These are phyloP conservation scores for Ciconia boyciana DNA, from an alignment of 2,113 vertebrate genomes.

Conservation along the genomic window DNA sequence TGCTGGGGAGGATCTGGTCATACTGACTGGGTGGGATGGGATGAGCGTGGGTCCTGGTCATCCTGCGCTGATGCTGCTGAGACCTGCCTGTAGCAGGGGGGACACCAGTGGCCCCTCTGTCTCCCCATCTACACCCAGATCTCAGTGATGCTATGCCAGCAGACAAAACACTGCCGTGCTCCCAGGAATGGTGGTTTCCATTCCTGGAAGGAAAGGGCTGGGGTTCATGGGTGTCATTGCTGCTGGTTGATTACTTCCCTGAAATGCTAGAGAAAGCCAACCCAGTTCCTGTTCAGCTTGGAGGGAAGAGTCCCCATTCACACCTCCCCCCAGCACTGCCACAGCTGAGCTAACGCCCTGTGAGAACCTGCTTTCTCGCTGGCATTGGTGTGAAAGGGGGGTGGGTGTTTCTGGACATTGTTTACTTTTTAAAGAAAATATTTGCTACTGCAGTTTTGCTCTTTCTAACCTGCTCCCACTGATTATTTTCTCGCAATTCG, in stretches of 20 bases:
- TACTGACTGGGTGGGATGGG: not conserved
- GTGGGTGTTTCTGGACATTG: not conserved
- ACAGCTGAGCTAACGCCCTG: not conserved
- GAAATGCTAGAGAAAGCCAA: not conserved
- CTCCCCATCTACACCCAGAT: not conserved
- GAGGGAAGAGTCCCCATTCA: accelerated
- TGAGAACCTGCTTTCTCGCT: not conserved
- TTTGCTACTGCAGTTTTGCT: not conserved
- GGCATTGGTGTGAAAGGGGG: not conserved
- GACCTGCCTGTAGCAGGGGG: not conserved
- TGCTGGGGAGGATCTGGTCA: not conserved
- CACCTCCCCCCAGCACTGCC: not conserved
- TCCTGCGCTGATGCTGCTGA: not conserved
- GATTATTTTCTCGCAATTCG: not conserved
- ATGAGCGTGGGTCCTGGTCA: not conserved
- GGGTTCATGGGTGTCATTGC: accelerated
- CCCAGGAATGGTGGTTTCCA: not conserved
- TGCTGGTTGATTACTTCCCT: not conserved
- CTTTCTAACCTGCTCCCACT: not conserved
- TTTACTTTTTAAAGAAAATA: not conserved
- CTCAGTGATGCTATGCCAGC: not conserved
- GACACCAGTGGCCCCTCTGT: not conserved
- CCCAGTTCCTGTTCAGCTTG: not conserved
- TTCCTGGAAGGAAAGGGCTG: not conserved
- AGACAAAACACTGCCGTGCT: not conserved